Evolutionary conservation across 1,140 invertebrate genomes (phyloP), one percentile per base, ranked within the genome.

Genomic region (Campoletis sonorensis): DNA sequence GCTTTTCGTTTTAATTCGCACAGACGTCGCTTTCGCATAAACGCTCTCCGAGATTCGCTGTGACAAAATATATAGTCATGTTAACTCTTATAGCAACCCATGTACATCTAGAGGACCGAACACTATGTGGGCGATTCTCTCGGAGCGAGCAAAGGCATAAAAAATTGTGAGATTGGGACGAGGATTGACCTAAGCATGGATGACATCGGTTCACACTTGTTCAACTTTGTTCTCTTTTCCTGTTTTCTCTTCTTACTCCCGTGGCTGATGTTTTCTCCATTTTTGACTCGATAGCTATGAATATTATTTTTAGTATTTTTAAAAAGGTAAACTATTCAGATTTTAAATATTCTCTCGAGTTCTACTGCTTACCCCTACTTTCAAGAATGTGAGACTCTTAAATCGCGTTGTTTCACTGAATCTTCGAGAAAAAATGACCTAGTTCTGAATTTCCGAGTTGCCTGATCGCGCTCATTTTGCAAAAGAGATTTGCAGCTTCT

Each of bases 201-300:
- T 81, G 79, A 81, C 82, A 83, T 77, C 79, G 82, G 79, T 79
- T 81, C 79, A 79, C 79, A 83, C 79, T 83, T 83, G 68, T 81
- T 79, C n/a, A 51, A 67, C 27, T 81, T 79, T 30, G 33, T 79
- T 81, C 61, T 73, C 51, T 81, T 61, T 70, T 37, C 40, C n/a
- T 79, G 27, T 79, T 23, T 79, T 70, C 33, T 54, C 33, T 13
- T 7, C 37, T 80, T 49, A 23, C 21, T 58, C 18, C 26, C n/a
- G 15, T 61, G 10, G 3, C 27, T 49, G n/a, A n/a, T n/a, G 49
- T 67, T 76, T 26, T 23, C 51, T 40, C 71, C 67, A 51, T 37
- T 37, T 81, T 81, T 76, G n/a, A 37, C 71, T 11, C 40, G 2
- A 5, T 45, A 45, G 40, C 13, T 10, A 45, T 4, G 13, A 45